Conservation (phyloP, 1,140 invertebrate genomes). For the Branchinecta lynchi region DNA sequence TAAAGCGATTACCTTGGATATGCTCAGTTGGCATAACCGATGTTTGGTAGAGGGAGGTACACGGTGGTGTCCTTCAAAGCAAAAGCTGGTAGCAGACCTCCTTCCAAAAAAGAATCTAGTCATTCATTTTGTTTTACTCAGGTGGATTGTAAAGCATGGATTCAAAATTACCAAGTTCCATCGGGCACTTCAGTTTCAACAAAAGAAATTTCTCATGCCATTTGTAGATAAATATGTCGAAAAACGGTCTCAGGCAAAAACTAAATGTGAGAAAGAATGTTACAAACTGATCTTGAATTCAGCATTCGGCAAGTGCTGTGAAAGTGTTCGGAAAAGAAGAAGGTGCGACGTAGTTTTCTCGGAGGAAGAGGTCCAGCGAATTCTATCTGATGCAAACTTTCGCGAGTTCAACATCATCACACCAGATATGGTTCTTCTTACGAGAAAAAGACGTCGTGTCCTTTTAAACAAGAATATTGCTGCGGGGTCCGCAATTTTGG, state of each 20-base stretch:
- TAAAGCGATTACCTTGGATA: background rate
- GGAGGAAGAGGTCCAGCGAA: background rate
- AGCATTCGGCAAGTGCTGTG: background rate
- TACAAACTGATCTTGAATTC: background rate
- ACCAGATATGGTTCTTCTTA: background rate
- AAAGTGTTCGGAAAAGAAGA: background rate
- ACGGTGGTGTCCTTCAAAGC: background rate
- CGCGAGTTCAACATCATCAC: background rate
- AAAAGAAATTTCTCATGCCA: background rate
- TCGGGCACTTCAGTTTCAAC: background rate
- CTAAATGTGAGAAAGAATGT: background rate
- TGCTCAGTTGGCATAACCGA: background rate
- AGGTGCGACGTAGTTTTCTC: background rate
- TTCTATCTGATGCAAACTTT: background rate
- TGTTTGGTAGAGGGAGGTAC: background rate
- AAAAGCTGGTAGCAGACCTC: background rate
- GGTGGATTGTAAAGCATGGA: background rate
- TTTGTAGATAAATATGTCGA: background rate
- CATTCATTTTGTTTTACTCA: background rate
- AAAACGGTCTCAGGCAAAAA: slow-evolving; percentile 3
- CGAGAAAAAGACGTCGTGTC: background rate
- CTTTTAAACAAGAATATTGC: slow-evolving; percentile 2
- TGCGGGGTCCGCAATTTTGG: background rate
- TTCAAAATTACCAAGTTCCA: background rate
- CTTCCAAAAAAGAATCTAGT: background rate